These are phyloP conservation scores for Puma concolor DNA, from an alignment of 2,113 vertebrate genomes.

Conservation along the genomic window DNA sequence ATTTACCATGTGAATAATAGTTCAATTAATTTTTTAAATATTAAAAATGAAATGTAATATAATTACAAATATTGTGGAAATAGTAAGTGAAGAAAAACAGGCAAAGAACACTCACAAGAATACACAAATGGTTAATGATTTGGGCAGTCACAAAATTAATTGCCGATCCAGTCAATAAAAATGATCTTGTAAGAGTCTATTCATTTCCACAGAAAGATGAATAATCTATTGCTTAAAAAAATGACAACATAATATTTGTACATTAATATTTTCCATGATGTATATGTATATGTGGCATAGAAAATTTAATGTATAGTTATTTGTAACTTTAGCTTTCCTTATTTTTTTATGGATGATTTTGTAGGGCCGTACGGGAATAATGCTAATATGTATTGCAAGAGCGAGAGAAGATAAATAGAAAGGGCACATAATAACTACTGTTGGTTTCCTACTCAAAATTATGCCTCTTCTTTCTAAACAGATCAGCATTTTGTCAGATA, in stretches of 20 bases:
- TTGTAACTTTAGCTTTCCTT: not conserved
- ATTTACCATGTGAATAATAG: not conserved
- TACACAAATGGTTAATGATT: not conserved
- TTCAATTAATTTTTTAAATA: not conserved
- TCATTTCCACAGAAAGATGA: not conserved
- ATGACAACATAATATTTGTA: not conserved
- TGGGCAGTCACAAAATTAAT: not conserved
- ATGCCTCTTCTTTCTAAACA: not conserved
- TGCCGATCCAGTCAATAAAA: not conserved
- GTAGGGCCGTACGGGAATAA: not conserved
- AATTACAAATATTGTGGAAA: not conserved
- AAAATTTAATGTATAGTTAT: not conserved
- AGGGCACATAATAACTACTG: not conserved
- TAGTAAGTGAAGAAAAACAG: not conserved
- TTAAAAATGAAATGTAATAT: not conserved
- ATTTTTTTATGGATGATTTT: not conserved
- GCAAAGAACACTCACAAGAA: not conserved
- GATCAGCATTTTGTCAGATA: not conserved
- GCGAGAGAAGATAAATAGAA: not conserved
- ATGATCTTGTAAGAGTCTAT: not conserved
- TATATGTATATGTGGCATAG: not conserved
- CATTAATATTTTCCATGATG: not conserved
- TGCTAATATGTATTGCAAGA: not conserved
- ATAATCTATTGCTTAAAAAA: conserved; percentile 6
- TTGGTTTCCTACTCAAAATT: not conserved